A percentile compares a stretch with the other conserved stretches of the same genome.
phyloP scores from a whole-genome alignment of 35 echinoderm and acorn worm genomes.

The Patiria miniata region DNA sequence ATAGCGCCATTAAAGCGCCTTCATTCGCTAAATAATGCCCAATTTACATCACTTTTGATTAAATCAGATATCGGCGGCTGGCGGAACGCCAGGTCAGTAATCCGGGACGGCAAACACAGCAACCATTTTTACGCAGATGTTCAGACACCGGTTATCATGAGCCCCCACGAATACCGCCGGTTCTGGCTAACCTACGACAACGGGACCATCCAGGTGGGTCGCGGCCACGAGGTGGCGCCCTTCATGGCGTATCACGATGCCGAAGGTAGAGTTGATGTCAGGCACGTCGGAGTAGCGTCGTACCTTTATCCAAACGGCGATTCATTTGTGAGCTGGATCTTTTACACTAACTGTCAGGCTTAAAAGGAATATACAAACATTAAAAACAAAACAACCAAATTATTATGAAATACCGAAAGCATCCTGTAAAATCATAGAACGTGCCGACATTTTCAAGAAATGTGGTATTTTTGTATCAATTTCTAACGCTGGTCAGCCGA shows the following conservation, averaged over 20 bases:
- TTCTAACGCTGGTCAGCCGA: no score
- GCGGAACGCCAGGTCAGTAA: not conserved
- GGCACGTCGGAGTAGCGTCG: not conserved
- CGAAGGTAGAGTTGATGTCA: not conserved
- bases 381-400: no score
- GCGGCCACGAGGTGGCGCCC: not conserved
- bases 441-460: no score
- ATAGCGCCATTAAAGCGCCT: not conserved
- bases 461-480: no score
- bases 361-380: no score
- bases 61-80: not conserved
- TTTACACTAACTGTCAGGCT: not conserved
- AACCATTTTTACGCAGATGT: not conserved
- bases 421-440: no score
- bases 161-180: not conserved
- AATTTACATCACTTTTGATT: not conserved
- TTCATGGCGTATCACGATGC: not conserved
- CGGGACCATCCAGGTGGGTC: not conserved
- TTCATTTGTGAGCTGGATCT: not conserved
- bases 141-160: not conserved
- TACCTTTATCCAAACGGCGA: not conserved
- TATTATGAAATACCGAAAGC: no score
- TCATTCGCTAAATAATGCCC: not conserved
- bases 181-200: slow-evolving; percentile 4
- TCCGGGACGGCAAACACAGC: not conserved